A percentile compares a stretch with the other conserved stretches of the same genome.
These are phyloP conservation scores for Macrocentrus cingulum DNA, from an alignment of 1,140 invertebrate genomes.

Conservation along the genomic window DNA sequence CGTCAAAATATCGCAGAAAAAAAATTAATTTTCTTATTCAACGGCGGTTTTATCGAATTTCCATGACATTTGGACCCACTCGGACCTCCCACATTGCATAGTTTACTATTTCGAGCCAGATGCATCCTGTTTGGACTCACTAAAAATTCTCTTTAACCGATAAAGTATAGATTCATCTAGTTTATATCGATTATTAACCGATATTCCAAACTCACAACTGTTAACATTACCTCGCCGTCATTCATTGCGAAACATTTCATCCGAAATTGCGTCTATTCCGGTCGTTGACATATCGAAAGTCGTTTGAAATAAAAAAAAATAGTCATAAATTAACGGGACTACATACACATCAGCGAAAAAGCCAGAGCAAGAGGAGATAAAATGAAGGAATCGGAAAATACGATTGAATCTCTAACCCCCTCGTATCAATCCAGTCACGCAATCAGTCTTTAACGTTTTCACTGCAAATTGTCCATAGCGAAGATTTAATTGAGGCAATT, in stretches of 20 bases:
- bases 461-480: slow-evolving; percentile 43
- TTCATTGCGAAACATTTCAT: background rate
- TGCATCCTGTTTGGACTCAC: too few relatives aligned
- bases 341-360: background rate
- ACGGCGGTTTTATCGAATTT: too few relatives aligned
- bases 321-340: background rate
- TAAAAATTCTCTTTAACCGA: too few relatives aligned
- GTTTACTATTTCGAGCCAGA: too few relatives aligned
- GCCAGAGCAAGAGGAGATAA: background rate
- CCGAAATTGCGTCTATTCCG: slow-evolving; percentile 2
- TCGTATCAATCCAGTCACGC: slow-evolving; percentile 1
- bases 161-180: too few relatives aligned
- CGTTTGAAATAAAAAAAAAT: background rate
- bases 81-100: too few relatives aligned
- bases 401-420: slow-evolving; percentile 20
- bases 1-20: too few relatives aligned
- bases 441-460: slow-evolving; percentile 27
- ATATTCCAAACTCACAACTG: too few relatives aligned
- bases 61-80: too few relatives aligned
- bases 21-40: too few relatives aligned
- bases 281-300: slow-evolving; percentile 5
- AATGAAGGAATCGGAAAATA: slow-evolving; percentile 18
- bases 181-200: too few relatives aligned
- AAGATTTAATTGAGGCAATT: slow-evolving; percentile 48
- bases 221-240: slow-evolving; percentile 8